Evolutionary conservation across 2,888 invertebrate species (phyloP).

Genomic region (Trichopoda pennipes): DNA sequence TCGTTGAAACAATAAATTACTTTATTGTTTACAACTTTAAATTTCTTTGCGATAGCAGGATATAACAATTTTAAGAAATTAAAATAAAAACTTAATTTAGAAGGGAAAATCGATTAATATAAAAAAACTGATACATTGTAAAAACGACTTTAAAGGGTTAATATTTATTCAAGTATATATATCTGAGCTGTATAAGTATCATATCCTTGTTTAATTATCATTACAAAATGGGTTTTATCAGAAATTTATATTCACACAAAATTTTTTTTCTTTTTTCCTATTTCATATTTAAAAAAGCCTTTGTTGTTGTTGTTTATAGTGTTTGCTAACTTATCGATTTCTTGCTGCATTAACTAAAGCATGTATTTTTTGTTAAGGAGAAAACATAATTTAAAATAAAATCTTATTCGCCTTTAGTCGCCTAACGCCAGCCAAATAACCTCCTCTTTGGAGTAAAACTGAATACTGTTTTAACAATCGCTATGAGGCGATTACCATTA

Average conservation of each 20-base stretch:
- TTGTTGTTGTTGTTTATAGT: slow-evolving; percentile 31
- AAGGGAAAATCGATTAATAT: no score
- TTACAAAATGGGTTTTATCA: slow-evolving; percentile 42
- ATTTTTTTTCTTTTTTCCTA: background rate
- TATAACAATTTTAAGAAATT: no score
- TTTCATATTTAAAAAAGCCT: slow-evolving; percentile 23
- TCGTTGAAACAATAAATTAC: no score
- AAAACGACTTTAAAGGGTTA: background rate
- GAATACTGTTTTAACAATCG: slow-evolving; percentile 55
- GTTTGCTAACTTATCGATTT: slow-evolving; percentile 58
- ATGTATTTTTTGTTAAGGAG: slow-evolving; percentile 46
- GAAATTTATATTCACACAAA: slow-evolving; percentile 19
- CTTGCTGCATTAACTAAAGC: slow-evolving; percentile 46
- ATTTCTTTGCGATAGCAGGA: no score
- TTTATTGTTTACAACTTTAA: no score
- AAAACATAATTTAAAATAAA: slow-evolving; percentile 43
- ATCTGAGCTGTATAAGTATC: background rate
- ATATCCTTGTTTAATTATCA: slow-evolving; percentile 34
- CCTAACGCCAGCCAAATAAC: slow-evolving; percentile 29
- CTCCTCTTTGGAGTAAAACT: slow-evolving; percentile 21
- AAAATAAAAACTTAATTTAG: no score
- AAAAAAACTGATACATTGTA: no score
- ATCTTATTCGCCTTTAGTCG: slow-evolving; percentile 14
- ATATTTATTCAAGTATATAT: background rate
- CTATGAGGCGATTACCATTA: slow-evolving; percentile 47